Percentiles rank a stretch among this genome's conserved stretches.
Evolutionary conservation across 2,113 vertebrate genomes (phyloP).

Genomic region (Orientallactaga bullata): DNA sequence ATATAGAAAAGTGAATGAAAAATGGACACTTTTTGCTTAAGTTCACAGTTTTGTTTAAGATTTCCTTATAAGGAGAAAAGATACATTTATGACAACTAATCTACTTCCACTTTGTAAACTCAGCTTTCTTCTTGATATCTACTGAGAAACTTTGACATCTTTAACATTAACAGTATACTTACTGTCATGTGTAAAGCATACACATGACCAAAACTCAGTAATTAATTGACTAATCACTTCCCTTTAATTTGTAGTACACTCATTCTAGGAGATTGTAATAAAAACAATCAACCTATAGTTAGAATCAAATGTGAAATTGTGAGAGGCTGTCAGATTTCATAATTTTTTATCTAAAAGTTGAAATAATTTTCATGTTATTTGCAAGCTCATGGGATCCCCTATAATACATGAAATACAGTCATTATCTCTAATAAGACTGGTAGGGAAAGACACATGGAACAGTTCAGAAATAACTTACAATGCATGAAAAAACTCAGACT

Average conservation of each 20-base stretch:
- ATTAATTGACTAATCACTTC: neutral
- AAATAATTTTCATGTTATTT: slow-evolving; percentile 71
- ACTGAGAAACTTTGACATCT: neutral
- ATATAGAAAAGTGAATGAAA: neutral
- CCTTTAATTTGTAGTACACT: neutral
- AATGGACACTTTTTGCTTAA: too few relatives aligned
- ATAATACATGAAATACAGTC: slow-evolving; percentile 66
- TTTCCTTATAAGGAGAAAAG: too few relatives aligned
- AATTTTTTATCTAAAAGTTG: slow-evolving; percentile 52
- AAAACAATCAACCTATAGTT: neutral
- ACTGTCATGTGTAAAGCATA: neutral
- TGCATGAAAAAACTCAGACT: slow-evolving; percentile 69
- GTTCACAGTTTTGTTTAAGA: too few relatives aligned
- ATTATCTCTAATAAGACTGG: slow-evolving; percentile 76
- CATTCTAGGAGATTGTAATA: neutral
- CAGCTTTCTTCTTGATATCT: neutral
- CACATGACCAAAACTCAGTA: slow-evolving; percentile 8
- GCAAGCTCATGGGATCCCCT: slow-evolving; percentile 55
- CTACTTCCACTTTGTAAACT: too few relatives aligned
- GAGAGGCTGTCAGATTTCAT: slow-evolving; percentile 26
- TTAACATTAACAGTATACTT: neutral
- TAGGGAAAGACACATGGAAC: slow-evolving; percentile 66
- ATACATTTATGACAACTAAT: too few relatives aligned
- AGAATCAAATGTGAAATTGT: slow-evolving; percentile 50
- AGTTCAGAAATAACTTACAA: slow-evolving; percentile 67